Base-by-base conservation (phyloP, 2,888 invertebrate species). In the Conchocele bisecta region DNA sequence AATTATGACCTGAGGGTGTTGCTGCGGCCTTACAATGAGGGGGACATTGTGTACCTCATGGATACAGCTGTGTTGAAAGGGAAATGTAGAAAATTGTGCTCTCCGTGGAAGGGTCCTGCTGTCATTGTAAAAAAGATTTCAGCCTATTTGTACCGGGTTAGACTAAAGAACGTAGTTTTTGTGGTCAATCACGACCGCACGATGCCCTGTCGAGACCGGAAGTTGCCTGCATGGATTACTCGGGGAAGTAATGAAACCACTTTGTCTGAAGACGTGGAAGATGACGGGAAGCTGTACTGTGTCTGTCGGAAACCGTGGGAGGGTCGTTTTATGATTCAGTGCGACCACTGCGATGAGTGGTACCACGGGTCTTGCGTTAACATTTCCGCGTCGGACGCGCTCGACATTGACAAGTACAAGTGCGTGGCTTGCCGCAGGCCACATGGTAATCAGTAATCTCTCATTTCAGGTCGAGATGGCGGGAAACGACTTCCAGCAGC, bases 331-430 rank as follows among this genome's bases (percentile, higher is more conserved):
- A n/a, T n/a, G n/a, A n/a, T n/a, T n/a, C n/a, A n/a, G n/a, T n/a
- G n/a, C n/a, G n/a, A n/a, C n/a, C n/a, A n/a, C n/a, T n/a, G n/a
- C n/a, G n/a, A n/a, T n/a, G n/a, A n/a, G n/a, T n/a, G n/a, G n/a
- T n/a, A n/a, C n/a, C 17, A 42, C 35, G 51, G 51, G 6, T 51
- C 51, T 31, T 51, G 51, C 26, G 51, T 51, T 3, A 51, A 51
- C 17, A 5, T 51, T 11, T 6, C 51, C 6, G 31, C 20, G 5
- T 9, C 4, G 29, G 51, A 51, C 6, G 51, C 51, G 4, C 6
- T 15, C 3, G 51, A 5, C 3, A 51, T 51, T 3, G 51, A 29
- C 33, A 2, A 31, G 31, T 51, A 33, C 17, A 46, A 20, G 46
- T 46, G 46, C 46, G 28, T 11, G 46, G 46, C 22, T 20, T 51